phyloP scores from a whole-genome alignment of 2,797 vertebrate species.

The Aplochiton taeniatus region DNA sequence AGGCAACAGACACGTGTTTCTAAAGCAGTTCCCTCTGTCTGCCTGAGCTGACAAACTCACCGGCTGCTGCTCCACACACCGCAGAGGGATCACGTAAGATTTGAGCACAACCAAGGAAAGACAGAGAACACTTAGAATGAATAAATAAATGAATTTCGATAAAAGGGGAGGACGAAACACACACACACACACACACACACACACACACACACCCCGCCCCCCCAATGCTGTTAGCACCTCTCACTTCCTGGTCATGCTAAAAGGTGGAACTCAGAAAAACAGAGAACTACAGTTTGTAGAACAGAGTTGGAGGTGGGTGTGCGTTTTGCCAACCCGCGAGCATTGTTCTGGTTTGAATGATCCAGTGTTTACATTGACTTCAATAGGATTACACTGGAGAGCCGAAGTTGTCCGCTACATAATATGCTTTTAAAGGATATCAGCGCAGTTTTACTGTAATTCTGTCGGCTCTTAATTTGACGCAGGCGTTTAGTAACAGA shows the following conservation, averaged over 20 bases:
- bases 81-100: slow-evolving; percentile 6
- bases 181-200: too few species aligned
- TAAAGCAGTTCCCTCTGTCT: not conserved
- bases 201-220: too few species aligned
- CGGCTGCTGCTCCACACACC: slow-evolving; percentile 4
- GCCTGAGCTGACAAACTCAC: slow-evolving; percentile 11
- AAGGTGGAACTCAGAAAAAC: too few species aligned
- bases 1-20: slow-evolving; percentile 17
- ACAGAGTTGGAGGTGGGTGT: too few species aligned
- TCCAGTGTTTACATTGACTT: slow-evolving; percentile 78
- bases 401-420: not conserved
- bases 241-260: too few species aligned
- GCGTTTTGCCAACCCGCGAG: slow-evolving; percentile 24
- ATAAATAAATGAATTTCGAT: slow-evolving; percentile 67
- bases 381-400: slow-evolving; percentile 56
- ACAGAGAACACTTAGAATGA: slow-evolving; percentile 57
- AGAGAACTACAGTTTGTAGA: too few species aligned
- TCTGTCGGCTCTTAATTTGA: not conserved
- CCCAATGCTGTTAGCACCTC: too few species aligned
- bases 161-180: slow-evolving; percentile 30
- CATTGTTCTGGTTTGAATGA: slow-evolving; percentile 42
- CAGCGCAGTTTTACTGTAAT: slow-evolving; percentile 7
- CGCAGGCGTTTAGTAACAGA: too few species aligned
- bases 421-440: slow-evolving; percentile 49
- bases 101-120: not conserved